Percentiles rank a stretch among this genome's conserved stretches.
These are phyloP conservation scores for Cyphomyrus plagiostoma DNA, from an alignment of 2,113 vertebrate genomes.

Conservation along the genomic window DNA sequence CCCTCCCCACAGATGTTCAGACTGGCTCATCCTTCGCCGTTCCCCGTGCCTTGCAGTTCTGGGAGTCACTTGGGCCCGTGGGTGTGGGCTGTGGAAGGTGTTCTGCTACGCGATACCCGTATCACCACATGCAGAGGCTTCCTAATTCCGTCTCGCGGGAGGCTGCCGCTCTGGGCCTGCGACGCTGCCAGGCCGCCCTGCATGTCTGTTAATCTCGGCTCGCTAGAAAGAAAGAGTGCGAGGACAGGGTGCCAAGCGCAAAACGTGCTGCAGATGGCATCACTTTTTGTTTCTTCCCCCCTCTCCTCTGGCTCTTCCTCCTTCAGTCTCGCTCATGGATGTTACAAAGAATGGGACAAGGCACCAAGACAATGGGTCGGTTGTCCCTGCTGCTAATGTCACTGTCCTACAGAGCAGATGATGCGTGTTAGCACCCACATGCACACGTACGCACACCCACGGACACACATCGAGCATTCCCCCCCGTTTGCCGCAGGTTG, in stretches of 20 bases:
- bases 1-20: background rate
- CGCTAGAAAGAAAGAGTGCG: slow-evolving; percentile 33
- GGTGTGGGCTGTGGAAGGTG: slow-evolving; percentile 42
- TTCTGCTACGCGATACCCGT: slow-evolving; percentile 31
- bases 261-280: slow-evolving; percentile 49
- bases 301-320: background rate
- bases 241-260: slow-evolving; percentile 43
- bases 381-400: background rate
- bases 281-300: slow-evolving; percentile 14
- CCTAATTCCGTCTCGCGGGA: slow-evolving; percentile 43
- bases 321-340: background rate
- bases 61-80: slow-evolving; percentile 29
- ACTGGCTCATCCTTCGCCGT: background rate
- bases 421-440: slow-evolving; percentile 9
- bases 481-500: slow-evolving; percentile 25
- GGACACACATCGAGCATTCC: background rate
- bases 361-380: background rate
- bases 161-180: slow-evolving; percentile 29
- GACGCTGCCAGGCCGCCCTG: slow-evolving; percentile 40
- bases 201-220: slow-evolving; percentile 47
- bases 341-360: background rate
- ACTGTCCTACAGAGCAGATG: background rate
- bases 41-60: background rate
- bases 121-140: slow-evolving; percentile 35
- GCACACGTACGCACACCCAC: slow-evolving; percentile 4